Evolutionary conservation across 2,888 invertebrate species (phyloP).

Genomic region (Eristalis arbustorum): DNA sequence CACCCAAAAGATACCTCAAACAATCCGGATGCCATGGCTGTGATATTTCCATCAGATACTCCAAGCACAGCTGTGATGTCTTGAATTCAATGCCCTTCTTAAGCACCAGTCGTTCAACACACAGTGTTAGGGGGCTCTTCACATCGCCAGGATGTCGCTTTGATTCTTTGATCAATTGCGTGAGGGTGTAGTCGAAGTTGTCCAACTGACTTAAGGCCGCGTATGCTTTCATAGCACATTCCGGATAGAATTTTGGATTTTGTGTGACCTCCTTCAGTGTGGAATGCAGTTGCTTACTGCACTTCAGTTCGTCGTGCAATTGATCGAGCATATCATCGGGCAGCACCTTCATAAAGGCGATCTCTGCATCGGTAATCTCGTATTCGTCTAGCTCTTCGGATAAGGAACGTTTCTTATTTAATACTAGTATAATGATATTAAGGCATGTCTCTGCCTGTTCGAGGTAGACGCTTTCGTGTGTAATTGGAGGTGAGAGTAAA

Average conservation of each 20-base stretch:
- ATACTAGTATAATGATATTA: slow-evolving; percentile 74
- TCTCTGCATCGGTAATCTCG: slow-evolving; percentile 71
- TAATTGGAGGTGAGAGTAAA: slow-evolving; percentile 70
- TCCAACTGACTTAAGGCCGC: slow-evolving; percentile 73
- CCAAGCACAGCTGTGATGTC: slow-evolving; percentile 72
- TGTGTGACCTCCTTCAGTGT: slow-evolving; percentile 60
- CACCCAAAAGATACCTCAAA: slow-evolving; percentile 72
- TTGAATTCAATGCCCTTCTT: slow-evolving; percentile 64
- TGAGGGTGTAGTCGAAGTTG: slow-evolving; percentile 72
- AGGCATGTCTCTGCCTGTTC: slow-evolving; percentile 74
- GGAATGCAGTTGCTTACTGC: slow-evolving; percentile 61
- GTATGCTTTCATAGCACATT: slow-evolving; percentile 73
- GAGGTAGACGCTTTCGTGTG: slow-evolving; percentile 67
- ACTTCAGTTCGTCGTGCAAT: slow-evolving; percentile 68
- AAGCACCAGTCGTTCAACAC: slow-evolving; percentile 73
- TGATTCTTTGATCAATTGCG: slow-evolving; percentile 70
- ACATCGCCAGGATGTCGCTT: slow-evolving; percentile 72
- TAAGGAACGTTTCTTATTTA: slow-evolving; percentile 68
- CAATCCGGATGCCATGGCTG: slow-evolving; percentile 73
- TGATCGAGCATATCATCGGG: slow-evolving; percentile 36
- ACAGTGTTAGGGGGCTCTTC: slow-evolving; percentile 75
- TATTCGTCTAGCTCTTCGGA: slow-evolving; percentile 73
- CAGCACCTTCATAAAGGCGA: slow-evolving; percentile 72
- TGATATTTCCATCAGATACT: slow-evolving; percentile 73
- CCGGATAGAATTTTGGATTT: slow-evolving; percentile 72